Base-by-base conservation (phyloP, 2,888 invertebrate species). In the Heliconius cydno region DNA sequence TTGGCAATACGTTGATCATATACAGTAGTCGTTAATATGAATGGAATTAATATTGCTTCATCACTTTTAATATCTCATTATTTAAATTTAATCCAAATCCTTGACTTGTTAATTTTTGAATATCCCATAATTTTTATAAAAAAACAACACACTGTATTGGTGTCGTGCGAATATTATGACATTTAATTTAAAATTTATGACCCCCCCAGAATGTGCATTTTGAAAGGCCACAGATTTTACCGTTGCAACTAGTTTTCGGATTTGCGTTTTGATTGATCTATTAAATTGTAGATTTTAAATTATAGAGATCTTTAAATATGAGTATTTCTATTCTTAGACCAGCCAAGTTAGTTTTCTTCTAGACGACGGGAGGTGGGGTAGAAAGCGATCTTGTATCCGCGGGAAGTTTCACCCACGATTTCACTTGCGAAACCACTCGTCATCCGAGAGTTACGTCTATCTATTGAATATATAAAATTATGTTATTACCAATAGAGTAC, bases 381-480 rank as follows among this genome's bases (percentile, higher is more conserved):
- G 93, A 94, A 94, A 94, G 93, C 91, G 88, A 90, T 85, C 88
- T 87, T 83, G 89, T 91, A 94, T 94, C 93, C 94, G 93, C 88
- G 92, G 90, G 91, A 91, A 91, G 93, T 94, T 94, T 93, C 93
- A 88, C 93, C 90, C 86, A 88, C 83, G 92, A 93, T 94, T 94
- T 94, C 94, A 91, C 94, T 92, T 85, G 88, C 87, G 85, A 85
- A 83, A 84, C 83, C 84, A 84, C 83, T 84, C 82, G 84, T 84
- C 85, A 85, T 84, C 86, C 82, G 85, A 89, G 88, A 89, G 87
- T 88, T 87, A 88, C 87, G 88, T 77, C 78, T 76, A 65, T 87
- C 86, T 86, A 85, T 80, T 86, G 79, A 81, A 79, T 34, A 78
- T 81, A 77, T 77, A 76, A 78, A 75, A 75, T 73, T 79, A 81